Base-by-base conservation (phyloP, 2,888 invertebrate genomes). In the Disparrhopalites patrizii region DNA sequence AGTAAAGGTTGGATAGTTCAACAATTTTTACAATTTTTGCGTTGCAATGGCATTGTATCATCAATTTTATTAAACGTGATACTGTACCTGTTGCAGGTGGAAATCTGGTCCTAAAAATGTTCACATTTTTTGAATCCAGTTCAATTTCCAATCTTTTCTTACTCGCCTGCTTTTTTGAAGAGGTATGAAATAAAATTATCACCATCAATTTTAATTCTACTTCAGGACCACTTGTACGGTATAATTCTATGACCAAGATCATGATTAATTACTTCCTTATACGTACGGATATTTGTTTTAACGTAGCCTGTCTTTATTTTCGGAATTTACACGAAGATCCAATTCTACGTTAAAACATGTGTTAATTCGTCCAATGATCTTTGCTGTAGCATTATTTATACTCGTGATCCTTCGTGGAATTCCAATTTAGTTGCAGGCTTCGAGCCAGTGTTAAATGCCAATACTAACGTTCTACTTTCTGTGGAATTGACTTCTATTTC, bases 111-210 rank as follows among this genome's bases (percentile, higher is more conserved):
- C 78, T 95, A 61, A 97, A 97, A 81, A 85, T 93, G 77, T 97
- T 97, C 77, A 96, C 96, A 1, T 84, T 89, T 68, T 93, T 91
- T 77, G 94, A 95, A 78, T 85, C 87, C 68, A 82, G 86, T n/a
- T 89, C 91, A 1, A 82, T 94, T 0, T 86, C 86, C 69, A 80
- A 93, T 3, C 79, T 96, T 60, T 95, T 89, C 77, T 79, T 96
- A 10, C 81, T 97, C 3, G 86, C 86, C 75, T 87, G 88, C 75
- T 76, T 84, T 18, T 97, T 97, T 78, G 77, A 82, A 31, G 67
- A 81, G 77, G 71, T 71, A 55, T 52, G 30, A 18, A 28, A 7
- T 25, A 43, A 15, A 28, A 52, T 52, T 52, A n/a, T 52, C n/a
- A 3, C 15, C 25, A n/a, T 15, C 13, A 8, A 23, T 47, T 47